Evolutionary conservation across 2,888 invertebrate species (phyloP).

Genomic region (Pterostichus niger): DNA sequence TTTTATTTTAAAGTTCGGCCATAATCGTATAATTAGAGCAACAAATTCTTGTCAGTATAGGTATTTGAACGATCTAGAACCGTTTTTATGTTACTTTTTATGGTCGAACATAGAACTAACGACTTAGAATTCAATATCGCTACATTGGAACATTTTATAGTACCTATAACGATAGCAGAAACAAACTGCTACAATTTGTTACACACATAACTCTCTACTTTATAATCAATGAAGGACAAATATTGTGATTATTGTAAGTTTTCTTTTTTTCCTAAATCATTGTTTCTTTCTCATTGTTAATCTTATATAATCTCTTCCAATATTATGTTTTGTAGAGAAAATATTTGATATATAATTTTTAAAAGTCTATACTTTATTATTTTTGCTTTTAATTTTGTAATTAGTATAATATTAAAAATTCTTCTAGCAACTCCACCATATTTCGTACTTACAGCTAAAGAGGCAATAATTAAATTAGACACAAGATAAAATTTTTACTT

Average conservation of each 20-base stretch:
- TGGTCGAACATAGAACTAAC: conserved; percentile 2
- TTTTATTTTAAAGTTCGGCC: no score
- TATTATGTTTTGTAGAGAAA: no score
- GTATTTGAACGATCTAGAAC: conserved; percentile 6
- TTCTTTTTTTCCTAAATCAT: background rate
- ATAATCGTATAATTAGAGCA: background rate
- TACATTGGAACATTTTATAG: conserved; percentile 19
- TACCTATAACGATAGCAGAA: conserved; percentile 14
- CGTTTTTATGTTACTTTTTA: conserved; percentile 34
- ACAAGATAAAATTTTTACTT: background rate
- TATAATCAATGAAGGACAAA: background rate
- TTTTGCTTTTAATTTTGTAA: no score
- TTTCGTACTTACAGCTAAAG: background rate
- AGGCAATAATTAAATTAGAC: background rate
- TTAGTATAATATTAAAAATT: no score
- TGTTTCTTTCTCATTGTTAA: conserved; percentile 10
- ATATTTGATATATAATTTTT: no score
- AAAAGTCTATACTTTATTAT: no score
- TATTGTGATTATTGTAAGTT: background rate
- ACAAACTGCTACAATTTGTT: conserved; percentile 33
- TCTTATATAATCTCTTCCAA: no score
- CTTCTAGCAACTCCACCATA: no score
- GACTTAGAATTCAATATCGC: conserved; percentile 31
- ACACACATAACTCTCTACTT: conserved; percentile 3
- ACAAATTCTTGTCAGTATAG: background rate